Evolutionary conservation across 1,140 invertebrate genomes (phyloP), one percentile per base, ranked within the genome.

Genomic region (Linepithema humile): DNA sequence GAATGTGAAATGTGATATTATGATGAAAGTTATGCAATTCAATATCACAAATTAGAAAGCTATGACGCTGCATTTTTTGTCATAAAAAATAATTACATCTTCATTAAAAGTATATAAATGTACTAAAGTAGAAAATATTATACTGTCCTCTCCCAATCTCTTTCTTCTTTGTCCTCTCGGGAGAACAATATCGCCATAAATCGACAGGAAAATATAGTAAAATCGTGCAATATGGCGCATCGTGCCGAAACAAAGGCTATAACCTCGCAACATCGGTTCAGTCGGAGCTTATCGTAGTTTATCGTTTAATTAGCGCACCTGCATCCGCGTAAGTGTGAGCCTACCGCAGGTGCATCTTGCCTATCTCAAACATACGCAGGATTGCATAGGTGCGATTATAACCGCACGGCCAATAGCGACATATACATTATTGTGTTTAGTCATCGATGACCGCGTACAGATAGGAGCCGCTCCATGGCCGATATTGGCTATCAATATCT

Each of bases 301-400:
- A 78, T 78, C 75, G 75, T 78, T 78, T 80, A 80, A 80, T 80
- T 80, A 80, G 75, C 35, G 62, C 75, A 80, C 75, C 75, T 80
- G 75, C 48, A 80, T 29, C 48, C 75, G 35, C 20, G 35, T 57
- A 43, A 80, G 64, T 40, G 48, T 29, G 40, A 77, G 62, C 48
- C 64, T 70, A 70, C 38, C 64, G 75, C 75, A 80, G 75, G 64
- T 80, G 75, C 75, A 55, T 55, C 64, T 70, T 26, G 48, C 45
- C 64, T 32, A 55, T 40, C 35, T 55, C 64, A 55, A 53, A 55
- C 50, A 67, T 48, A 69, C 38, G 38, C 38, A 10, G 12, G 40
- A 48, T 26, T 26, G 23, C 45, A 64, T 55, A 69, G 20, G 23
- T 50, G 32, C 64, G 38, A 78, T 38, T 53, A 20, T 60, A 53